Evolutionary conservation across 2,888 invertebrate species (phyloP), one percentile per base, ranked within the genome.

Genomic region (Lithodes maja): DNA sequence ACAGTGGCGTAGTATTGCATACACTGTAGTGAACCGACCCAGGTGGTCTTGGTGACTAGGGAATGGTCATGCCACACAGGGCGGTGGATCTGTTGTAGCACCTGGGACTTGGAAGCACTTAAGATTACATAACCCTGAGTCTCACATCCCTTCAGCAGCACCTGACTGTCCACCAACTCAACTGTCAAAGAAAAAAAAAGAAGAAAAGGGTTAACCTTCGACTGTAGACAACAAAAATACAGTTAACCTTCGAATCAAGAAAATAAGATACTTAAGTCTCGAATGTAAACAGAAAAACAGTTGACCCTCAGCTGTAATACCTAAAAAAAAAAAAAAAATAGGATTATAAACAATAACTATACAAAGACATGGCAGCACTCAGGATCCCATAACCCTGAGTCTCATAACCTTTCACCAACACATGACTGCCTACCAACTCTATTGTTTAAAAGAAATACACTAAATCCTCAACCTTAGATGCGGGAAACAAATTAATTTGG

Each of bases 1-100:
- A 99, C 98, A 7, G 99, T 99, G 12, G 99, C 99, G 94, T 99
- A 99, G 95, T 99, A 99, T 95, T 99, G 99, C 98, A 99, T 98
- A 94, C 99, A 90, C 12, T 91, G 91, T n/a, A 92, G 90, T 9
- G 90, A 89, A 5, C 99, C 99, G 92, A 97, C 96, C 99, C 99
- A 99, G 0, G 99, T 98, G 0, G 97, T 97, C 94, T 99, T 99
- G 55, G 97, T 96, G n/a, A 98, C 97, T 1, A 98, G 94, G 9
- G 97, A 97, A 83, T 97, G 95, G 93, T 97, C 96, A 87, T 96
- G 96, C 98, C 98, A 98, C 0, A 97, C 97, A 0, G 99, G 98
- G 86, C 97, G 95, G 94, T 98, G 98, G 74, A 97, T 95, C 86
- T 97, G 95, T 94, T 99, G 99, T 1, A 98, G 94, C 92, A 99